Evolutionary conservation across 2,888 invertebrate species (phyloP), one percentile per base, ranked within the genome.

Genomic region (Polyploca ridens): DNA sequence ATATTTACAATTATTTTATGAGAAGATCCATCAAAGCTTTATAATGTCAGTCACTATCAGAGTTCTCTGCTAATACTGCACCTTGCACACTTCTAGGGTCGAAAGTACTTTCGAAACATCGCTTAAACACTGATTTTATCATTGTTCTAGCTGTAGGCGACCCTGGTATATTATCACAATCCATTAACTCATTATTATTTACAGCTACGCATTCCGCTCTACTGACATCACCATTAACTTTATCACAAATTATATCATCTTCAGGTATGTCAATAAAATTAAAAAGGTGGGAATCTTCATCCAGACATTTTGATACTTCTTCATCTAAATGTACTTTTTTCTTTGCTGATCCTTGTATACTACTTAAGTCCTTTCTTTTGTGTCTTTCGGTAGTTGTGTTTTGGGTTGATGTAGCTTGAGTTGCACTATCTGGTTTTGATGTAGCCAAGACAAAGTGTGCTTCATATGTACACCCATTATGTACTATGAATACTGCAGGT

Each of bases 391-490:
- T 69, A 54, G 90, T 89, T 4, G 90, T 94, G 64, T 93, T 87
- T 74, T 90, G 91, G 75, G 90, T 88, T 65, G 93, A 82, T 59
- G 88, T 77, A 54, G 77, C 83, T 81, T 85, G 90, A 35, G 89
- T 86, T 62, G 90, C 85, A 83, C 84, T 90, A 65, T 95, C 95
- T 5, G 95, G 94, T 79, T 96, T 96, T 58, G 97, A 89, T 0
- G 97, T 98, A 8, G 98, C 97, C 75, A 98, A 94, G 0, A 98
- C 96, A 83, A 98, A 96, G 78, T 96, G 96, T 19, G 96, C 96
- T 90, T 98, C 97, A 87, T 97, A 97, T 61, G 96, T 95, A 27
- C 95, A 90, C 65, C 95, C 95, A 86, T 96, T 96, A 75, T 96
- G 96, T n/a, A 97, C 93, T 71, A 96, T 94, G 70, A 97, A 96